phyloP scores from a whole-genome alignment of 92 coral and sea anemone genomes.

The Isaurus tuberculatus region DNA sequence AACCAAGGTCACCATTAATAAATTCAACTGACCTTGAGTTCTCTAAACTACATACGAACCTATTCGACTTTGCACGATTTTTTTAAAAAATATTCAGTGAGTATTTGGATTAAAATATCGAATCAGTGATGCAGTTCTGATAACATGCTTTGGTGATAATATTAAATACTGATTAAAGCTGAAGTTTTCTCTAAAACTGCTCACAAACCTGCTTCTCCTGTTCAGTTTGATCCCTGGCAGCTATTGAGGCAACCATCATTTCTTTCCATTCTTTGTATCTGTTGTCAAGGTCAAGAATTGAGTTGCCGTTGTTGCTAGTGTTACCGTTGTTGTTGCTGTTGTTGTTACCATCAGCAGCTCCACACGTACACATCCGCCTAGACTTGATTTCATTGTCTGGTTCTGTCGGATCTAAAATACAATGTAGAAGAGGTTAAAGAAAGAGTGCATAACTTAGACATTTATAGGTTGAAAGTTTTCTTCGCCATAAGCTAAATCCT shows the following conservation, averaged over 20 bases:
- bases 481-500: no score
- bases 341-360: conserved; percentile 32
- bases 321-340: conserved; percentile 36
- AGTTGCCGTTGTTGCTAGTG: conserved; percentile 44
- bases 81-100: no score
- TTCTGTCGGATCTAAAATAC: conserved; percentile 67
- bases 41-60: no score
- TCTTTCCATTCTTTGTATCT: conserved; percentile 94
- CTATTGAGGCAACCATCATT: conserved; percentile 94
- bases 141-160: no score
- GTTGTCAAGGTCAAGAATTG: conserved; percentile 71
- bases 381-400: conserved; percentile 60
- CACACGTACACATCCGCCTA: conserved; percentile 46
- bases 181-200: not conserved
- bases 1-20: no score
- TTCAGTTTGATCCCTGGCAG: conserved; percentile 87
- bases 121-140: no score
- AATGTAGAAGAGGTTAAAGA: not conserved
- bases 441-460: no score
- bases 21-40: no score
- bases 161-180: no score
- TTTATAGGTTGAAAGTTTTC: no score
- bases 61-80: no score
- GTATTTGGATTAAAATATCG: no score
- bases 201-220: conserved; percentile 88